Evolutionary conservation across 2,113 vertebrate species (phyloP).

Genomic region (Ictalurus punctatus): DNA sequence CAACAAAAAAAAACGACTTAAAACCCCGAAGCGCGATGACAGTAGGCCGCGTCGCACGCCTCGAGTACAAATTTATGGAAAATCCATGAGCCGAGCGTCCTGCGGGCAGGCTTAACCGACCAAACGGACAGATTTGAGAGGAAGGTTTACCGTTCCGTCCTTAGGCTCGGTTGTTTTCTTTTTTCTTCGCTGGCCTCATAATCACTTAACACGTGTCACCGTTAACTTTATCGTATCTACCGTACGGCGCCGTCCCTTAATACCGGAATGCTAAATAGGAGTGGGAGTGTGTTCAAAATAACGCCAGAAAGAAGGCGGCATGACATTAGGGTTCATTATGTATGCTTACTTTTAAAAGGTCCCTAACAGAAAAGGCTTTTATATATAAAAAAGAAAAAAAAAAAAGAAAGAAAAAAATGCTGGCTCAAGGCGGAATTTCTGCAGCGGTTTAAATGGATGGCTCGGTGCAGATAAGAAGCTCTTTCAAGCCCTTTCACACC

Average conservation of each 20-base stretch:
- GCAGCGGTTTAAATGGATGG: constrained; percentile 52
- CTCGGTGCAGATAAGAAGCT: constrained; percentile 56
- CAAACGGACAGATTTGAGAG: constrained; percentile 45
- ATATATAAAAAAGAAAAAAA: not conserved
- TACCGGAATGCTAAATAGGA: not conserved
- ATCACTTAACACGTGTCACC: constrained; percentile 34
- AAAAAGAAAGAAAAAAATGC: not conserved
- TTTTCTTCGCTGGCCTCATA: constrained; percentile 4
- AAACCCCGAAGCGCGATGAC: not conserved
- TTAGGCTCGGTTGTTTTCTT: constrained; percentile 17
- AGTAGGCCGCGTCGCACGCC: constrained; percentile 1
- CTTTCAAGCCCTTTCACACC: constrained; percentile 44
- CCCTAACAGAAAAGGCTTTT: constrained; percentile 9
- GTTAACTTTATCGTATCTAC: constrained; percentile 24
- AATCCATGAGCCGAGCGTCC: constrained; percentile 42
- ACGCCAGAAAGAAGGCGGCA: not conserved
- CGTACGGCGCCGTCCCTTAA: not conserved
- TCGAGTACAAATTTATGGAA: constrained; percentile 33
- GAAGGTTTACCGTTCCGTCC: constrained; percentile 26
- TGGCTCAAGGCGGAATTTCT: constrained; percentile 1
- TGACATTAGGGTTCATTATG: constrained; percentile 25
- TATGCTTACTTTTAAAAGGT: not conserved
- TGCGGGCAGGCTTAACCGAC: constrained; percentile 43
- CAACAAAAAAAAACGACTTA: constrained; percentile 9
- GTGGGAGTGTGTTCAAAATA: constrained; percentile 1